Evolutionary conservation across 2,888 invertebrate genomes (phyloP), one percentile per base, ranked within the genome.

Genomic region (Agrypnus murinus): DNA sequence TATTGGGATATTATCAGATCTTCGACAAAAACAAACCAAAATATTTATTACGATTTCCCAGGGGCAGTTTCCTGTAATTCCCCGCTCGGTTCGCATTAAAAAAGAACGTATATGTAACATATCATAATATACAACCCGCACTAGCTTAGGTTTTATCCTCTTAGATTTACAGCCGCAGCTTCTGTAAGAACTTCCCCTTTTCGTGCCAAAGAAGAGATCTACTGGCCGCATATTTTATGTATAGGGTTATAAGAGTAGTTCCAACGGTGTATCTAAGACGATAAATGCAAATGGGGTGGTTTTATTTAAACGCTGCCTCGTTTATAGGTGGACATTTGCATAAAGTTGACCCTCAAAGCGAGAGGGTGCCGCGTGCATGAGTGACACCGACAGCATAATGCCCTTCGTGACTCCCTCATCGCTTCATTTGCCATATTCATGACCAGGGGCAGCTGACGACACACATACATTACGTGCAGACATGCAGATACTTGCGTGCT

Each of bases 141-240:
- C 59, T 59, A 65, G 69, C 69, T 69, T 69, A 69, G 53, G 63
- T 69, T 69, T 69, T 69, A 69, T 69, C 69, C 69, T 36, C 34
- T 65, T 50, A 69, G 64, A 69, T 69, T 69, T 69, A 69, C 69
- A 69, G 64, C 69, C 59, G 59, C 69, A 65, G 65, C 64, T 64
- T 40, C 59, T 57, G 50, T 58, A 69, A 69, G 69, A 69, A 69
- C 69, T 69, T 64, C 43, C 57, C 58, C 48, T 59, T 58, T 65
- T 43, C 64, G 58, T 63, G 69, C 64, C 69, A 31, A 64, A 64
- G 69, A 63, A 58, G 53, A 69, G 69, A 69, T 69, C 69, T 68
- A 53, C 60, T 62, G 38, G 64, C 53, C 58, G 63, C 69, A 63
- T 69, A 64, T 69, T 69, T 69, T 69, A 69, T 69, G 69, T 64